These are phyloP conservation scores for Drosophila paramelanica DNA, from an alignment of 2,888 invertebrate species.

Conservation along the genomic window DNA sequence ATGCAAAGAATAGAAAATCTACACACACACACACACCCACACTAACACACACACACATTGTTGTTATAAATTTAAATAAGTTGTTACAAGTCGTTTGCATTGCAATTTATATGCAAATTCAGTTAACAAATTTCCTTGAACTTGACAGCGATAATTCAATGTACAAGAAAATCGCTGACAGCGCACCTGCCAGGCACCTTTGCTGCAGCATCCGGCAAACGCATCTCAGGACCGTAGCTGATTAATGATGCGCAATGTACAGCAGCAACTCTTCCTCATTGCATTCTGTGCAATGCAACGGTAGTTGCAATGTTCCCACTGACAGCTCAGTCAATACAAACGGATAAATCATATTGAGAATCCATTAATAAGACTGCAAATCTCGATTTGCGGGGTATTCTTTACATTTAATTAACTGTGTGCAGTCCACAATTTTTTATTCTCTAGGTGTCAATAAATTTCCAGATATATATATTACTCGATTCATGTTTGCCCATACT, in stretches of 20 bases:
- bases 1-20: not conserved
- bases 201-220: slow-evolving; percentile 9
- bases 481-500: slow-evolving; percentile 13
- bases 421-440: slow-evolving; percentile 1
- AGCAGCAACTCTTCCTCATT: slow-evolving; percentile 68
- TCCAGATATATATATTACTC: slow-evolving; percentile 13
- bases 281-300: slow-evolving; percentile 29
- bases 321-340: slow-evolving; percentile 4
- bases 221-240: slow-evolving; percentile 33
- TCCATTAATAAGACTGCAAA: slow-evolving; percentile 1
- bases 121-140: slow-evolving; percentile 25
- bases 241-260: slow-evolving; percentile 26
- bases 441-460: slow-evolving; percentile 32
- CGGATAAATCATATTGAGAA: slow-evolving; percentile 11
- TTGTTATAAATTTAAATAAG: slow-evolving; percentile 2
- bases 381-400: not conserved
- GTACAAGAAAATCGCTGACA: slow-evolving; percentile 42
- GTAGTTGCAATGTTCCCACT: slow-evolving; percentile 10
- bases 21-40: not conserved
- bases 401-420: slow-evolving; percentile 1
- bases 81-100: slow-evolving; percentile 28
- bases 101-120: slow-evolving; percentile 70
- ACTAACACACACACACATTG: not conserved
- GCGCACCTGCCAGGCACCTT: slow-evolving; percentile 8
- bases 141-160: slow-evolving; percentile 60